Base-by-base conservation (phyloP, 2,888 invertebrate species). In the Drosophila setosimentum region DNA sequence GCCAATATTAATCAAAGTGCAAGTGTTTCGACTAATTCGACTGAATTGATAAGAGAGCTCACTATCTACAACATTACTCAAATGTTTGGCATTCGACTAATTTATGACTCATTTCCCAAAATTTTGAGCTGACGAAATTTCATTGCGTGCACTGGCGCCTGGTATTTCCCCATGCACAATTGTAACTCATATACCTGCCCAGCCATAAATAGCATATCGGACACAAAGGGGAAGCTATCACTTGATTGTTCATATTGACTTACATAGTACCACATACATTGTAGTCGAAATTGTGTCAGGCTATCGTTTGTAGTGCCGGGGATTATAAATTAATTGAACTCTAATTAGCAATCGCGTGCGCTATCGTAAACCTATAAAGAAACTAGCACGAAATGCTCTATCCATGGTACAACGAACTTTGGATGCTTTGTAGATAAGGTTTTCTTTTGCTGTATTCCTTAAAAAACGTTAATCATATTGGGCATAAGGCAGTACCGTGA, bases 281-380 rank as follows among this genome's bases (percentile, higher is more conserved):
- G 71, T 67, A 45, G 54, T 33, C 54, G 61, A 69, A 85, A 87
- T 59, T 89, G 71, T 89, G 85, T 89, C 85, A 78, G 68, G 71
- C 73, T 40, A 67, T 65, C 55, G 29, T 55, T 82, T 84, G 67
- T 67, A 57, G 71, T 76, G 73, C 40, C 53, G 51, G 86, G 89
- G 85, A 85, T 85, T 85, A 85, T 85, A 85, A 89, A 89, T 85
- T 89, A 85, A 85, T 85, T 87, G 89, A 85, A 84, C 85, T 86
- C 73, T 84, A 87, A 89, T 89, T 85, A 80, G 68, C 87, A 80
- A 84, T 89, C 70, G 89, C 57, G 57, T 48, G 64, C 49, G 64
- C 45, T 76, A 87, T 87, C 80, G 55, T 89, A 84, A 87, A 89
- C 84, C 71, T 76, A 65, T 60, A 59, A 49, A 61, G 68, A 61